Evolutionary conservation across 2,888 invertebrate genomes (phyloP).

Genomic region (Dasypogon diadema): DNA sequence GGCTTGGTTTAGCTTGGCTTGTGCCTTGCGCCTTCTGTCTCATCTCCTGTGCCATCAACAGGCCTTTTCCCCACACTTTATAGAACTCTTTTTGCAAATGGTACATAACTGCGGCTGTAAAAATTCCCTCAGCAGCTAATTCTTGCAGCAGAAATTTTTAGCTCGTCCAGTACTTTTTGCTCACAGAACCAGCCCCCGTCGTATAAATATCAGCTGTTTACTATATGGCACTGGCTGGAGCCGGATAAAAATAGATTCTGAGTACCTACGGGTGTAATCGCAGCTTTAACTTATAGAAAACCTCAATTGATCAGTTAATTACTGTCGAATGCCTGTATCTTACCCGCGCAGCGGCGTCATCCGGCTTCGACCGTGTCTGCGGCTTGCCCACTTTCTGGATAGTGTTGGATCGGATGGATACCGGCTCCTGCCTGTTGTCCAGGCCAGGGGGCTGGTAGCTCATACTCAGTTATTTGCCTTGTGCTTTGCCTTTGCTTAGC

Average conservation of each 20-base stretch:
- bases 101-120: slow-evolving; percentile 9
- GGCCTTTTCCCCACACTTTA: background rate
- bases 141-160: slow-evolving; percentile 3
- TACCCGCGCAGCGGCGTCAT: slow-evolving; percentile 32
- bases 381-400: too few relatives aligned
- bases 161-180: slow-evolving; percentile 5
- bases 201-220: slow-evolving; percentile 31
- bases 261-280: slow-evolving; percentile 24
- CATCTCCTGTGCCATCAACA: background rate
- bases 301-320: slow-evolving; percentile 41
- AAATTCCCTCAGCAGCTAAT: background rate
- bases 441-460: too few relatives aligned
- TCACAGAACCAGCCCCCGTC: slow-evolving; percentile 17
- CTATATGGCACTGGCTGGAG: slow-evolving; percentile 17
- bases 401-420: too few relatives aligned
- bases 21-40: background rate
- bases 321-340: slow-evolving; percentile 3
- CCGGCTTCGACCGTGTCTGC: background rate
- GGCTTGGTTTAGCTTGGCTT: slow-evolving; percentile 3
- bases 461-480: background rate
- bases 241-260: slow-evolving; percentile 32
- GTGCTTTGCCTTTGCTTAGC: background rate
- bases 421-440: too few relatives aligned
- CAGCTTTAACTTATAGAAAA: slow-evolving; percentile 15
- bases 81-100: slow-evolving; percentile 22